Evolutionary conservation across 2,797 vertebrate genomes (phyloP).

Genomic region (Sebastes paucispinis): DNA sequence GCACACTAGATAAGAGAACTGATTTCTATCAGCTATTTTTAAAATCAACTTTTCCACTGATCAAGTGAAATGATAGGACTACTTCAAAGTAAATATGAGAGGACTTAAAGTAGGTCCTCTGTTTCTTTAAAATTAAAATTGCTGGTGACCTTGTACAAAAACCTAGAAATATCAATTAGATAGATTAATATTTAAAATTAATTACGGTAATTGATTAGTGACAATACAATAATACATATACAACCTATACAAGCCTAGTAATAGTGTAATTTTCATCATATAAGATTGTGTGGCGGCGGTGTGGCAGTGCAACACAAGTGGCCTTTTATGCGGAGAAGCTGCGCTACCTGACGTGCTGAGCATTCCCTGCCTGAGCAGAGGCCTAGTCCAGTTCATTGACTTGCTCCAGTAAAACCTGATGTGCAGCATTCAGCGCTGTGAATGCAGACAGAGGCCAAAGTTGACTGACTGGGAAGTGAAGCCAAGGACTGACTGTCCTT

Average conservation of each 20-base stretch:
- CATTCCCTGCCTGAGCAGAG: not conserved
- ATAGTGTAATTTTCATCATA: not conserved
- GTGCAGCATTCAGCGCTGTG: constrained; percentile 8
- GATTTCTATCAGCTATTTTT: not conserved
- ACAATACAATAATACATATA: not conserved
- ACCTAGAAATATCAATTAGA: not conserved
- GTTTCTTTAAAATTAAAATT: not conserved
- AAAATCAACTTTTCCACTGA: not conserved
- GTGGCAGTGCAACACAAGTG: not conserved
- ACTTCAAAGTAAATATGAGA: not conserved
- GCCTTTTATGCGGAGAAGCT: not conserved
- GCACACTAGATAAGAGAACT: not conserved
- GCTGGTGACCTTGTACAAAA: not conserved
- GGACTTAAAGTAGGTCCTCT: not conserved
- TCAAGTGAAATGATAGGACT: fast-evolving
- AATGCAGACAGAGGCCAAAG: not conserved
- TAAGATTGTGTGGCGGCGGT: not conserved
- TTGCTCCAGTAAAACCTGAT: constrained; percentile 32
- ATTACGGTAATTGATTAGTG: not conserved
- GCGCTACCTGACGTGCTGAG: not conserved
- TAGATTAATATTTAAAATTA: not conserved
- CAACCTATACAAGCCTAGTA: not conserved
- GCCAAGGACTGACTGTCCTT: not conserved
- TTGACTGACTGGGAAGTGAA: not conserved
- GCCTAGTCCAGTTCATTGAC: not conserved